Conservation (phyloP, 2,888 invertebrate species). For the Agrochola lota region DNA sequence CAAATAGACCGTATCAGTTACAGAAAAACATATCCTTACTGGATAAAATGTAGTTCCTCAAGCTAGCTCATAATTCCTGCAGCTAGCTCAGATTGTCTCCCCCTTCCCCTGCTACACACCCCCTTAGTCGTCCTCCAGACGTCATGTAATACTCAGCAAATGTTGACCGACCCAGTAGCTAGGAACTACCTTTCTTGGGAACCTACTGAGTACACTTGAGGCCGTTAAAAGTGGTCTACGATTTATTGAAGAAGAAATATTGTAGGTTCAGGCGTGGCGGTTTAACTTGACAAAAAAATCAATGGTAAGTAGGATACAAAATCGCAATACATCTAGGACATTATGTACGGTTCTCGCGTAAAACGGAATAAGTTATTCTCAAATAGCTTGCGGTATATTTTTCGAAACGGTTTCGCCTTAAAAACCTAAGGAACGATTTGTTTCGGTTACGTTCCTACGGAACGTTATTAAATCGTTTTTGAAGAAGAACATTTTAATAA, state of each 20-base stretch:
- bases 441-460: too few relatives aligned
- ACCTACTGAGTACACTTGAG: slow-evolving; percentile 43
- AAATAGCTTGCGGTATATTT: too few relatives aligned
- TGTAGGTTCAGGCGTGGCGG: background rate
- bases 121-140: slow-evolving; percentile 31
- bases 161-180: slow-evolving; percentile 53
- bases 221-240: slow-evolving; percentile 23
- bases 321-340: too few relatives aligned
- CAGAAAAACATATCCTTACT: slow-evolving; percentile 21
- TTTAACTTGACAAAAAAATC: background rate
- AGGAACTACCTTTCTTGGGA: slow-evolving; percentile 42
- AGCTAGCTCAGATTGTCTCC: background rate
- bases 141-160: slow-evolving; percentile 60
- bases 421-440: too few relatives aligned
- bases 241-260: slow-evolving; percentile 37
- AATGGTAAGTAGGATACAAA: too few relatives aligned
- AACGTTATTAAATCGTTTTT: too few relatives aligned
- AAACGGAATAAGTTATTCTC: too few relatives aligned
- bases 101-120: background rate
- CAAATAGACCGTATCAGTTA: background rate
- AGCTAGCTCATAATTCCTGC: background rate
- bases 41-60: slow-evolving; percentile 19
- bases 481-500: too few relatives aligned
- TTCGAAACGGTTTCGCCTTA: too few relatives aligned
- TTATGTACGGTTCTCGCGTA: too few relatives aligned